A percentile compares a stretch with the other conserved stretches of the same genome.
Evolutionary conservation across 2,888 invertebrate genomes (phyloP).

Genomic region (Muschampia plurimacula): DNA sequence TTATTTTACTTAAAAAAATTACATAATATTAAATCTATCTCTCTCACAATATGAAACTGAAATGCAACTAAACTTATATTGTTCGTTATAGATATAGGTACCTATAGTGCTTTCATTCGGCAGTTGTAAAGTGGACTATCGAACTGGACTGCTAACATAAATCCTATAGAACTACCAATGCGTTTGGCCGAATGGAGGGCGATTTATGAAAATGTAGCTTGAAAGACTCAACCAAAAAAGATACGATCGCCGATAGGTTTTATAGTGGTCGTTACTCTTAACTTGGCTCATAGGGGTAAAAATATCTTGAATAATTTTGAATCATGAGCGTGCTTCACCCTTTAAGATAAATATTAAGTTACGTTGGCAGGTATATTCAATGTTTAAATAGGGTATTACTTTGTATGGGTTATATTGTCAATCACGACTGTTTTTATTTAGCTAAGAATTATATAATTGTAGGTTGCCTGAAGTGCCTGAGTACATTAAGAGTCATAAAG

Average conservation of each 20-base stretch:
- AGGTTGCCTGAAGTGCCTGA: too few species aligned
- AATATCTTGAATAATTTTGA: not conserved
- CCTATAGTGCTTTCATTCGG: not conserved
- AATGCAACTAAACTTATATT: not conserved
- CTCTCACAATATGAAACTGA: not conserved
- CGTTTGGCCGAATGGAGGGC: conserved; percentile 21
- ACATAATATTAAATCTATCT: not conserved
- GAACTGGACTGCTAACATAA: conserved; percentile 27
- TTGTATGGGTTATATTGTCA: too few species aligned
- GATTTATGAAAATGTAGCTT: conserved; percentile 22
- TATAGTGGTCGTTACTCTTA: not conserved
- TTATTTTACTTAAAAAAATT: too few species aligned
- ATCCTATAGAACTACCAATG: conserved; percentile 28
- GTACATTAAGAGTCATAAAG: too few species aligned
- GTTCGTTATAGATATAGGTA: too few species aligned
- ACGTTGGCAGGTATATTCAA: too few species aligned
- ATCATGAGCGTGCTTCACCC: too few species aligned
- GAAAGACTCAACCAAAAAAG: not conserved
- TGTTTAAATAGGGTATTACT: too few species aligned
- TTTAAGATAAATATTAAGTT: too few species aligned
- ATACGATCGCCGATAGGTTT: conserved; percentile 3
- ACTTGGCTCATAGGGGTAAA: not conserved
- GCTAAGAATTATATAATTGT: too few species aligned
- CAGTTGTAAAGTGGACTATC: conserved; percentile 15
- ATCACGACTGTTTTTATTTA: too few species aligned